Evolutionary conservation across 2,888 invertebrate genomes (phyloP).

Genomic region (Trissonchulus latispiculum): DNA sequence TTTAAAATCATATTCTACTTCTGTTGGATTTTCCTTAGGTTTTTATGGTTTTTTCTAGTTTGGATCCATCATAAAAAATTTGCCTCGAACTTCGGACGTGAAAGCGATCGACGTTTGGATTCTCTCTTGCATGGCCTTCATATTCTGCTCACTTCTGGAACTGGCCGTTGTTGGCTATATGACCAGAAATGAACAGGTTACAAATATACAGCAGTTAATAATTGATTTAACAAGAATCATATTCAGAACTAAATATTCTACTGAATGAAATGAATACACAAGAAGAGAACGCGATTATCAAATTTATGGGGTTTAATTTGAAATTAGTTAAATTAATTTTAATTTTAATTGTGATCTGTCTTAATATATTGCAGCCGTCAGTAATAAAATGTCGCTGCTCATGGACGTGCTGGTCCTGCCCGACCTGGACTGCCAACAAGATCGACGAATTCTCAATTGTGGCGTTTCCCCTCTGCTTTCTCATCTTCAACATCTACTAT

Average conservation of each 20-base stretch:
- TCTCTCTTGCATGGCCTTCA: constrained; percentile 41
- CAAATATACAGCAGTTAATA: constrained; percentile 8
- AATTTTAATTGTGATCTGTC: no score
- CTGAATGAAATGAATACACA: no score
- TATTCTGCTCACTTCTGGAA: constrained; percentile 41
- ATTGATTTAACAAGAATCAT: no score
- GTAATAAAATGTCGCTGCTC: constrained; percentile 36
- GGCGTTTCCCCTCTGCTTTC: constrained; percentile 37
- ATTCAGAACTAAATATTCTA: no score
- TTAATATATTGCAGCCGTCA: background rate
- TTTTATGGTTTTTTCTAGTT: constrained; percentile 32
- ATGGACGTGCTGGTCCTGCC: constrained; percentile 39
- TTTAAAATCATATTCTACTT: no score
- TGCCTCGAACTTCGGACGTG: constrained; percentile 42
- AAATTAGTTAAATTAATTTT: no score
- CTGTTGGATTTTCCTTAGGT: no score
- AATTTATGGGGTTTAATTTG: no score
- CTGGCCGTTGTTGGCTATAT: constrained; percentile 39
- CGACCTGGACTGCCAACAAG: constrained; percentile 39
- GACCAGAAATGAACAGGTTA: constrained; percentile 6
- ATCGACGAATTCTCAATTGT: constrained; percentile 39
- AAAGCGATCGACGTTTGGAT: constrained; percentile 44
- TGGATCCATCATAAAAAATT: constrained; percentile 40
- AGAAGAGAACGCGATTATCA: no score
- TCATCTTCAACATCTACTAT: constrained; percentile 42